Percentiles rank a stretch among this genome's conserved stretches.
Evolutionary conservation across 2,113 vertebrate species (phyloP).

Genomic region (Ciconia stormi): DNA sequence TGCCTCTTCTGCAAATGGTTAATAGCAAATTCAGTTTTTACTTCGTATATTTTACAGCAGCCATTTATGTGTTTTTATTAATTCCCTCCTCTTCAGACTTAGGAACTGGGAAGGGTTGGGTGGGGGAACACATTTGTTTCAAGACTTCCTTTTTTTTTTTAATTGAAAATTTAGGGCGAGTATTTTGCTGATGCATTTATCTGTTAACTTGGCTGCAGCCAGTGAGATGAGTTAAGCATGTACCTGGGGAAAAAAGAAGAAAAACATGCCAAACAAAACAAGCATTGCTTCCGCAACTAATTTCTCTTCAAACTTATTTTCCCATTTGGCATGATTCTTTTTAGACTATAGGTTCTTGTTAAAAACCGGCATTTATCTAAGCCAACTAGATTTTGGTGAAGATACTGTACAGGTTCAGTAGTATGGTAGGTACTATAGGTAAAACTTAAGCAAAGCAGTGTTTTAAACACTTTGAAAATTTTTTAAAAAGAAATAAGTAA

Average conservation of each 20-base stretch:
- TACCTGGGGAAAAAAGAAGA: background rate
- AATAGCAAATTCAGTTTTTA: conserved; percentile 66
- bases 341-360: background rate
- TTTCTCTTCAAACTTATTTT: background rate
- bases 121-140: background rate
- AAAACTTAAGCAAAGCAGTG: conserved; percentile 9
- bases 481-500: background rate
- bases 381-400: background rate
- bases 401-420: background rate
- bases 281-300: background rate
- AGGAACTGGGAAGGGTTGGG: conserved; percentile 8
- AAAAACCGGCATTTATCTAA: background rate
- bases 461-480: background rate
- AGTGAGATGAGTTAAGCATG: background rate
- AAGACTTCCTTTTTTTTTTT: background rate
- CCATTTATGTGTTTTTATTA: conserved; percentile 61
- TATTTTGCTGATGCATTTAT: conserved; percentile 57
- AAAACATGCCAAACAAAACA: background rate
- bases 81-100: conserved; percentile 60
- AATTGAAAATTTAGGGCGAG: conserved; percentile 28
- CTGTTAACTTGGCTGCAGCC: conserved; percentile 6
- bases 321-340: background rate
- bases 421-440: background rate
- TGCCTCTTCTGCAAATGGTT: conserved; percentile 69
- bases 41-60: conserved; percentile 64